These are phyloP conservation scores for Plestiodon gilberti DNA, from an alignment of 2,113 vertebrate genomes.

Conservation along the genomic window DNA sequence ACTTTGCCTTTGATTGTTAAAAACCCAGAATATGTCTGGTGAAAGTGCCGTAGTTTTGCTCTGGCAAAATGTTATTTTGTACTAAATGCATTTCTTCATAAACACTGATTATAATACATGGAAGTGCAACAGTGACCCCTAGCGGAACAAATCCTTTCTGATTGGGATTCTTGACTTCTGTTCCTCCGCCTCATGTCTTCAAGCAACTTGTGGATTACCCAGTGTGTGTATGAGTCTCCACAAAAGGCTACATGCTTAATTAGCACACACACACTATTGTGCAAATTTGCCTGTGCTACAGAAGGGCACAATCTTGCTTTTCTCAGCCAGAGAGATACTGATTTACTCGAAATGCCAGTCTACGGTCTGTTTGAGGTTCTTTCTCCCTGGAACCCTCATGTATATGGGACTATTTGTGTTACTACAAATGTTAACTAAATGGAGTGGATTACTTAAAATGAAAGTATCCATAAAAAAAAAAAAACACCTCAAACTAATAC, in stretches of 20 bases:
- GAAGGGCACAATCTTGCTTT: no score
- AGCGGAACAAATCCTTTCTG: slow-evolving; percentile 36
- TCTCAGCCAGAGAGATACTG: no score
- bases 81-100: slow-evolving; percentile 56
- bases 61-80: slow-evolving; percentile 65
- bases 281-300: not conserved
- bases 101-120: not conserved
- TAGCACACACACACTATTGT: not conserved
- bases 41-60: slow-evolving; percentile 35
- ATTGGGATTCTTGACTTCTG: not conserved
- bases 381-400: no score
- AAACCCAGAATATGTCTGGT: slow-evolving; percentile 19
- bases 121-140: slow-evolving; percentile 78
- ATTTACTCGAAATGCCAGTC: no score
- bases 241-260: not conserved
- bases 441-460: no score
- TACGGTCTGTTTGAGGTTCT: no score
- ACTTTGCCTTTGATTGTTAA: slow-evolving; percentile 60
- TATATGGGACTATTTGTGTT: no score
- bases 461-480: no score
- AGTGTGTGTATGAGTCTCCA: not conserved
- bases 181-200: not conserved
- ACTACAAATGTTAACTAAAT: no score
- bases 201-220: not conserved
- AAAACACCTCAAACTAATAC: no score